Conservation (phyloP, 2,888 invertebrate species). For the Ephialtes manifestator region DNA sequence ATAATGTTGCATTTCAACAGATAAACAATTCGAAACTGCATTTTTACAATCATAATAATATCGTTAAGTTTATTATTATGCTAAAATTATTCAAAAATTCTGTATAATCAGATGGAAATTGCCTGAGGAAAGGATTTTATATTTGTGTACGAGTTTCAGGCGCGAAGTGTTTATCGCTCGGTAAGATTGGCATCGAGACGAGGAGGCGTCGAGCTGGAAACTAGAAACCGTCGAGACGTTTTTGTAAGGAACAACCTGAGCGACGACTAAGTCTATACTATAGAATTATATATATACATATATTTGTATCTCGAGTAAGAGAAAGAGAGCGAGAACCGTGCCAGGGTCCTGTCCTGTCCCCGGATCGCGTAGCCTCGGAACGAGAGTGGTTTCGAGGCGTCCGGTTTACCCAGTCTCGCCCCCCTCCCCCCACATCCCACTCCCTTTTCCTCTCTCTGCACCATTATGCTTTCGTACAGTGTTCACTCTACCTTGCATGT, state of each 20-base stretch:
- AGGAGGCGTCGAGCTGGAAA: slow-evolving; percentile 44
- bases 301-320: slow-evolving; percentile 31
- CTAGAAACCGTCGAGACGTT: slow-evolving; percentile 48
- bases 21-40: neutral
- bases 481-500: slow-evolving; percentile 5
- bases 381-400: slow-evolving; percentile 63
- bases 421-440: slow-evolving; percentile 22
- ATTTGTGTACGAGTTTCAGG: neutral
- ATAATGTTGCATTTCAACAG: neutral
- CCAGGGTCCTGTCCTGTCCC: slow-evolving; percentile 67
- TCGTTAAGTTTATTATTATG: neutral
- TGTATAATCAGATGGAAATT: neutral
- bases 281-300: slow-evolving; percentile 8
- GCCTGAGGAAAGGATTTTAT: neutral
- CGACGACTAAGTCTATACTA: neutral
- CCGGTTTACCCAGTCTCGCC: slow-evolving; percentile 45
- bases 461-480: slow-evolving; percentile 33
- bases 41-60: neutral
- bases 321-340: slow-evolving; percentile 59
- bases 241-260: slow-evolving; percentile 37
- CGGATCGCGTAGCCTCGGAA: slow-evolving; percentile 51
- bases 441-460: slow-evolving; percentile 17
- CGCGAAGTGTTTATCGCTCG: slow-evolving; percentile 9
- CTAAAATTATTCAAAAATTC: neutral
- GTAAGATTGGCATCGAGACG: slow-evolving; percentile 28